phyloP scores from a whole-genome alignment of 2,797 vertebrate species.

The Garrulus glandarius region DNA sequence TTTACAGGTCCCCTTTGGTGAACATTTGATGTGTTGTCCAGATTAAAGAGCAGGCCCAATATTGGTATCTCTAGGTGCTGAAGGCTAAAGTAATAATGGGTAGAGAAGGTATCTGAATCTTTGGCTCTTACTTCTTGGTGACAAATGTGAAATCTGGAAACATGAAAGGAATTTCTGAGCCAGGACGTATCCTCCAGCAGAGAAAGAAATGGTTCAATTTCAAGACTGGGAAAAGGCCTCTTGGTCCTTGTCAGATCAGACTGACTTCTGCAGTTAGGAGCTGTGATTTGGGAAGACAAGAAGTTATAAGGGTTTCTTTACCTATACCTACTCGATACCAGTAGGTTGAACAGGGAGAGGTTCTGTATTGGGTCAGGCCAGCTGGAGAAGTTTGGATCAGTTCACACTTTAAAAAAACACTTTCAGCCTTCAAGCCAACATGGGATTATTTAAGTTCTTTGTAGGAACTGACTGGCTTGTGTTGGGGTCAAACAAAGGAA shows the following conservation, averaged over 20 bases:
- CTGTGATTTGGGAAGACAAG: background rate
- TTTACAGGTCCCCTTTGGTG: background rate
- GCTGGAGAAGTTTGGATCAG: background rate
- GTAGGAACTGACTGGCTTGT: background rate
- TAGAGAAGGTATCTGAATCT: background rate
- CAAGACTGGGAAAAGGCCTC: background rate
- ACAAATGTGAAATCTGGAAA: background rate
- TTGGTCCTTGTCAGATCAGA: background rate
- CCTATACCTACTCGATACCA: background rate
- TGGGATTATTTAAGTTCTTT: background rate
- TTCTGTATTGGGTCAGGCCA: background rate
- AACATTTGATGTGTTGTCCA: background rate
- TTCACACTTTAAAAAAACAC: background rate
- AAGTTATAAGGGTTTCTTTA: background rate
- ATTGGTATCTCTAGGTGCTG: background rate
- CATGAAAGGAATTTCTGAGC: background rate
- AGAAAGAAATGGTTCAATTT: background rate
- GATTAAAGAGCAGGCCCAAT: background rate
- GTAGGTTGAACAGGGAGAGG: background rate
- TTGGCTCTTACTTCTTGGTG: background rate
- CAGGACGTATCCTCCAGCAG: background rate
- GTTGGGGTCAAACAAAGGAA: background rate
- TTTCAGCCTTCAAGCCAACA: background rate
- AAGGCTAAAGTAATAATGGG: background rate
- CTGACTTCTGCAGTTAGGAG: background rate